A percentile compares a stretch with the other conserved stretches of the same genome.
These are phyloP conservation scores for Andricus grossulariae DNA, from an alignment of 1,140 invertebrate genomes.

Conservation along the genomic window DNA sequence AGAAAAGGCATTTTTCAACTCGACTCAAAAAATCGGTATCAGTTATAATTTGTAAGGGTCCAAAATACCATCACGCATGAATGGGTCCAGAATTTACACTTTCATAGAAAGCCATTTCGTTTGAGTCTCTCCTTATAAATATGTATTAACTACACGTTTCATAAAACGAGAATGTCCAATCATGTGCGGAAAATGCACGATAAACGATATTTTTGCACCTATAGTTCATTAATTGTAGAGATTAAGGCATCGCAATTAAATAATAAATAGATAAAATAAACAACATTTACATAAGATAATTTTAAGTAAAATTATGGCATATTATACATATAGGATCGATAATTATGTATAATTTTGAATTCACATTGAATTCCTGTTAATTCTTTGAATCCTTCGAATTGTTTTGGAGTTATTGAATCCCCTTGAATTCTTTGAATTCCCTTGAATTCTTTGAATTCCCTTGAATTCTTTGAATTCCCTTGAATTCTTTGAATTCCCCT, in stretches of 20 bases:
- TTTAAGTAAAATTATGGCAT: conserved; percentile 15
- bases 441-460: too few relatives aligned
- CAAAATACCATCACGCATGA: neutral
- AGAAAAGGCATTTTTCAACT: neutral
- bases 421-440: too few relatives aligned
- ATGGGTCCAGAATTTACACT: neutral
- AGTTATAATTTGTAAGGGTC: neutral
- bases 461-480: too few relatives aligned
- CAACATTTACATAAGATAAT: neutral
- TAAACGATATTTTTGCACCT: neutral
- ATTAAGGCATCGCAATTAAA: neutral
- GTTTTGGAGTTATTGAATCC: too few relatives aligned
- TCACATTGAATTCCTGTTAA: too few relatives aligned
- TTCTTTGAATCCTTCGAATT: too few relatives aligned
- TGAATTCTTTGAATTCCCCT: too few relatives aligned
- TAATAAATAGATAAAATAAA: neutral
- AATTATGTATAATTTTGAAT: too few relatives aligned
- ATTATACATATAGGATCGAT: too few relatives aligned
- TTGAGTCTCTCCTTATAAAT: neutral
- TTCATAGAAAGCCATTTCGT: neutral
- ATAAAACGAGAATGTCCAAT: conserved; percentile 2
- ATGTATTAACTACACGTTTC: neutral
- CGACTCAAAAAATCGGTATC: neutral
- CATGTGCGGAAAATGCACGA: conserved; percentile 7
- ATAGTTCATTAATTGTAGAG: neutral